A percentile compares a stretch with the other conserved stretches of the same genome.
These are phyloP conservation scores for Macrostomum lignano DNA, from an alignment of 1,140 invertebrate species.

Conservation along the genomic window DNA sequence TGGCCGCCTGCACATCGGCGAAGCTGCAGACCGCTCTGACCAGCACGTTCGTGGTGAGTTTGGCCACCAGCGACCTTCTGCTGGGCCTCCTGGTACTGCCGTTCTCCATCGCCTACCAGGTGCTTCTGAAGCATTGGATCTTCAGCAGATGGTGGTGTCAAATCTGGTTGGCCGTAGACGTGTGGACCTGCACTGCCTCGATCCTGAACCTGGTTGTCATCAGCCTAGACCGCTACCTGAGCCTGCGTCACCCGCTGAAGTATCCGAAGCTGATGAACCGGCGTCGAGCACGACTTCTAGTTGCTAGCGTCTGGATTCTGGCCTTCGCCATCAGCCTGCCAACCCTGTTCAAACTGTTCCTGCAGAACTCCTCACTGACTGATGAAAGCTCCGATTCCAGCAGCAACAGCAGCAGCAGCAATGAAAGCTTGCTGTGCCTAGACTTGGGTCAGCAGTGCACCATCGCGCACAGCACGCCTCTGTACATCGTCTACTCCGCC, in stretches of 20 bases:
- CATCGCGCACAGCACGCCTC: constrained; percentile 31
- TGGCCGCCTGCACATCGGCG: constrained; percentile 54
- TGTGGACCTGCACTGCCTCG: constrained; percentile 26
- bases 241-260: constrained; percentile 24
- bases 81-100: constrained; percentile 26
- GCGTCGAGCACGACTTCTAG: too few species aligned
- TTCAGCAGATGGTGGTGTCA: constrained; percentile 22
- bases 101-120: constrained; percentile 17
- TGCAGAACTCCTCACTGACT: too few species aligned
- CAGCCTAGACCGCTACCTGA: constrained; percentile 27
- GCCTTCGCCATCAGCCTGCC: too few species aligned
- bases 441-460: constrained; percentile 14
- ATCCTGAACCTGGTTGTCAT: constrained; percentile 29
- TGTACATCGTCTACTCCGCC: constrained; percentile 70
- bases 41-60: constrained; percentile 69
- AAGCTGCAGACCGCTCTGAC: constrained; percentile 58
- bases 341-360: too few species aligned
- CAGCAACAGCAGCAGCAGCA: too few species aligned
- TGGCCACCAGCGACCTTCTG: constrained; percentile 63
- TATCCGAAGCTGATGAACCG: too few species aligned
- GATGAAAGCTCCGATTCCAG: too few species aligned
- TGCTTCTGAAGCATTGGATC: constrained; percentile 17
- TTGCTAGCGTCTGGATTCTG: too few species aligned
- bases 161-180: constrained; percentile 28
- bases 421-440: constrained; percentile 10